Evolutionary conservation across 2,888 invertebrate genomes (phyloP).

Genomic region (Lasiommata megera): DNA sequence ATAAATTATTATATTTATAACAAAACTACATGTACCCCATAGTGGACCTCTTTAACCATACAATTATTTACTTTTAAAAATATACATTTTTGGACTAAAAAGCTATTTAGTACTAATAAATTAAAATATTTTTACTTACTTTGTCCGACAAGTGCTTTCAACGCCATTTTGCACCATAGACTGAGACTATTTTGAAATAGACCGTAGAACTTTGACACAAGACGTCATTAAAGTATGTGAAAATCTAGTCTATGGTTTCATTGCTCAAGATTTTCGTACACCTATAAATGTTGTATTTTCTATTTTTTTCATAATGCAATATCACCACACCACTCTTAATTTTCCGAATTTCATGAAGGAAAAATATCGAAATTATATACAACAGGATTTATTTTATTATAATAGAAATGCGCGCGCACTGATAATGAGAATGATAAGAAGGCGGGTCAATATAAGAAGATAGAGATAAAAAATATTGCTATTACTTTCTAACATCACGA

Average conservation of each 20-base stretch:
- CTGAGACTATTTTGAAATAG: conserved; percentile 39
- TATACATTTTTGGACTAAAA: neutral
- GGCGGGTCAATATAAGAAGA: conserved; percentile 60
- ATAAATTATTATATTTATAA: neutral
- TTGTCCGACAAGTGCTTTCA: conserved; percentile 92
- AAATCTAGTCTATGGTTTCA: neutral
- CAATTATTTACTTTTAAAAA: neutral
- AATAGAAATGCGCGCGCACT: conserved; percentile 50
- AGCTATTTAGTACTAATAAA: neutral
- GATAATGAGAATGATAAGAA: conserved; percentile 46
- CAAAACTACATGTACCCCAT: neutral
- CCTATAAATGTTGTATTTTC: neutral
- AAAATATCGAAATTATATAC: too few species aligned
- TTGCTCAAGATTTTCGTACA: neutral
- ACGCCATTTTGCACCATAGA: conserved; percentile 87
- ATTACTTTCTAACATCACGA: conserved; percentile 38
- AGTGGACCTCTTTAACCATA: neutral
- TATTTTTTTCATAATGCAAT: neutral
- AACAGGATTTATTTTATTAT: neutral
- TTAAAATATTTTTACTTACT: conserved; percentile 83
- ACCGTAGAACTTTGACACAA: neutral
- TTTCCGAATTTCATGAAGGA: too few species aligned
- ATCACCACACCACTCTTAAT: neutral
- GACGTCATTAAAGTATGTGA: neutral
- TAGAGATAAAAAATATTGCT: conserved; percentile 47